Percentiles rank a stretch among this genome's conserved stretches.
These are phyloP conservation scores for Buathra laborator DNA, from an alignment of 2,888 invertebrate genomes.

Conservation along the genomic window DNA sequence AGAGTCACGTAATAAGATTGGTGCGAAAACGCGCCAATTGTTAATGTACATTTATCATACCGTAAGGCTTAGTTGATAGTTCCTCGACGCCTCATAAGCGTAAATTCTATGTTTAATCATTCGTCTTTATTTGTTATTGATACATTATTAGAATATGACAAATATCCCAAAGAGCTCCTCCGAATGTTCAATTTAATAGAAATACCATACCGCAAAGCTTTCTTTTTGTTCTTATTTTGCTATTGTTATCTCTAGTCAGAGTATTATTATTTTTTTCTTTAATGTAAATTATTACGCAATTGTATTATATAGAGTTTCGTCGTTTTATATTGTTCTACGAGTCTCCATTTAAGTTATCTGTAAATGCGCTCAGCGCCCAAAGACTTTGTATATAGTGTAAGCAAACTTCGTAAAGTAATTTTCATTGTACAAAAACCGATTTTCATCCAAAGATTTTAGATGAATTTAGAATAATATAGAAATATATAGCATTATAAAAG, in stretches of 20 bases:
- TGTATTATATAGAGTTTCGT: constrained; percentile 3
- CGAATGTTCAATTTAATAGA: constrained; percentile 50
- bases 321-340: neutral
- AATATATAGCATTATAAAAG: no score
- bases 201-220: constrained; percentile 24
- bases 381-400: constrained; percentile 26
- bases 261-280: constrained; percentile 27
- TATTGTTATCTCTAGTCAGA: constrained; percentile 57
- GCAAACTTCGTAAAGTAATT: neutral
- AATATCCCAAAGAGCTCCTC: constrained; percentile 45
- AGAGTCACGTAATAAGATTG: constrained; percentile 68
- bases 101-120: neutral
- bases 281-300: constrained; percentile 25
- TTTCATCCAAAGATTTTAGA: constrained; percentile 12
- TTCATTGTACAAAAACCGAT: constrained; percentile 6
- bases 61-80: neutral
- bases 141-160: constrained; percentile 7
- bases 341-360: constrained; percentile 31
- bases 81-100: neutral
- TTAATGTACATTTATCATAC: constrained; percentile 39
- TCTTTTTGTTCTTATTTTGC: neutral
- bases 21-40: constrained; percentile 28
- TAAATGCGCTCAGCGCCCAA: constrained; percentile 9
- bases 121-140: constrained; percentile 19
- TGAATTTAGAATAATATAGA: neutral